Conservation (phyloP, 2,888 invertebrate genomes). For the Zaprionus bogoriensis region DNA sequence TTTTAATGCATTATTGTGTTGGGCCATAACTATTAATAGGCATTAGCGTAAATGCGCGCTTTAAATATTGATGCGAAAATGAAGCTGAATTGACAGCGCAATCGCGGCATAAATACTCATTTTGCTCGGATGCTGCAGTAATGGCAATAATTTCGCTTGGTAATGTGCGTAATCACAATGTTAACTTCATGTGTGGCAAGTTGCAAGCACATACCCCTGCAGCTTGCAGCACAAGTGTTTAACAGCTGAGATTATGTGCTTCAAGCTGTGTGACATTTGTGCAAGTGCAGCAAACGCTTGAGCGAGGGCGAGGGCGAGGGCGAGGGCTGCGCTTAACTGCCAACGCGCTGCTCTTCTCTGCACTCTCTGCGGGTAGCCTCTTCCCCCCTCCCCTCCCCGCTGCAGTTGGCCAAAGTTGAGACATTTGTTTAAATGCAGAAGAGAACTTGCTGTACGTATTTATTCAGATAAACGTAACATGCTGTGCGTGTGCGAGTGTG, state of each 20-base stretch:
- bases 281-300: neutral
- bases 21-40: neutral
- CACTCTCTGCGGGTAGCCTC: too few relatives aligned
- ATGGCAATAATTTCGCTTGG: slow-evolving; percentile 42
- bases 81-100: neutral
- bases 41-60: neutral
- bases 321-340: too few relatives aligned
- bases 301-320: too few relatives aligned
- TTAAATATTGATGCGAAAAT: neutral
- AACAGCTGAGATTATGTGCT: slow-evolving; percentile 52
- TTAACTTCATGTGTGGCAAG: slow-evolving; percentile 30
- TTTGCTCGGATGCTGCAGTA: neutral
- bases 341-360: too few relatives aligned
- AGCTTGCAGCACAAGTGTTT: slow-evolving; percentile 28
- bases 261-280: slow-evolving; percentile 17
- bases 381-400: too few relatives aligned
- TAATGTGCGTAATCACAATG: slow-evolving; percentile 52
- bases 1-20: neutral
- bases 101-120: slow-evolving; percentile 1
- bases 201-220: neutral
- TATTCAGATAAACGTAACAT: slow-evolving; percentile 42
- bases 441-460: slow-evolving; percentile 35
- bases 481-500: neutral
- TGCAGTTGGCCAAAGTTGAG: slow-evolving; percentile 11
- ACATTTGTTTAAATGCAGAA: slow-evolving; percentile 33